phyloP scores from a whole-genome alignment of 2,113 vertebrate genomes.

The Chrysochloris asiatica region DNA sequence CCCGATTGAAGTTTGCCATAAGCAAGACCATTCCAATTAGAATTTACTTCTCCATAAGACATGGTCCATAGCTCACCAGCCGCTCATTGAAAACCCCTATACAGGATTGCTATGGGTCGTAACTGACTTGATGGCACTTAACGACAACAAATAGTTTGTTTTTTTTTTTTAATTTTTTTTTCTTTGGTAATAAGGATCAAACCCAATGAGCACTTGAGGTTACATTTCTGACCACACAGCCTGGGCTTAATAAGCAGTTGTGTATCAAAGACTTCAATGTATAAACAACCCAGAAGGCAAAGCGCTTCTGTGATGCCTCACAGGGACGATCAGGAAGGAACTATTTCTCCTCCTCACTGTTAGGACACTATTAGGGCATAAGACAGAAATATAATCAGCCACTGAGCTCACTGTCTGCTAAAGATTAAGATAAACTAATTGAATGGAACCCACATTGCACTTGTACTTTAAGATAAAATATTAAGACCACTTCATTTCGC shows the following conservation, averaged over 20 bases:
- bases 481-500: neutral
- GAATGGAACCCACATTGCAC: no score
- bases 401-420: neutral
- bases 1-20: slow-evolving; percentile 80
- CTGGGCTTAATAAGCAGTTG: slow-evolving; percentile 11
- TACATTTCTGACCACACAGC: neutral
- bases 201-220: slow-evolving; percentile 28
- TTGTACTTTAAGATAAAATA: neutral
- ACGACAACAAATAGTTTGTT: no score
- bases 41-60: slow-evolving; percentile 14
- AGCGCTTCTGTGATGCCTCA: neutral
- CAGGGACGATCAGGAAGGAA: neutral
- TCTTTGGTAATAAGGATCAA: slow-evolving; percentile 58
- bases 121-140: no score
- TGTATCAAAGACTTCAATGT: neutral
- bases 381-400: neutral
- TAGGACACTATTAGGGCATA: neutral
- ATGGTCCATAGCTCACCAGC: neutral
- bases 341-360: neutral
- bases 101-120: no score
- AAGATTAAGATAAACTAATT: neutral
- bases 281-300: neutral
- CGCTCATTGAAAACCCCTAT: no score
- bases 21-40: slow-evolving; percentile 70
- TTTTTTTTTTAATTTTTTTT: neutral